A percentile compares a stretch with the other conserved stretches of the same genome.
These are phyloP conservation scores for Scomberomorus guttatus DNA, from an alignment of 2,797 vertebrate genomes.

Conservation along the genomic window DNA sequence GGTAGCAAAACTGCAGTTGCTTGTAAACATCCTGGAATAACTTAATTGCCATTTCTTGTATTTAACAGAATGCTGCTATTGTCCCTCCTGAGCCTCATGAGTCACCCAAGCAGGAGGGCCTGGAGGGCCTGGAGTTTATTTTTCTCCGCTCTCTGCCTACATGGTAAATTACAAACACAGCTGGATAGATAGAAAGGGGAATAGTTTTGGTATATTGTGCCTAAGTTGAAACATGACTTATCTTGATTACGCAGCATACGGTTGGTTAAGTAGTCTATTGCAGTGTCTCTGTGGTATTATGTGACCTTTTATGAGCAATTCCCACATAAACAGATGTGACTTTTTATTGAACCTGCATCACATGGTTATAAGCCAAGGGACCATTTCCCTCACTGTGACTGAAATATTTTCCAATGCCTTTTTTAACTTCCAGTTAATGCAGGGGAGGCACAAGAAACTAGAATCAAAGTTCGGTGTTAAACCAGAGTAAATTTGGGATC, in stretches of 20 bases:
- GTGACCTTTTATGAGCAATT: neutral
- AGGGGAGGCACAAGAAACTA: neutral
- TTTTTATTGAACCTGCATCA: neutral
- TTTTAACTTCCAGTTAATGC: neutral
- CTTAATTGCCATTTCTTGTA: constrained; percentile 45
- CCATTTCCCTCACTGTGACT: neutral
- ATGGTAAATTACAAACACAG: constrained; percentile 33
- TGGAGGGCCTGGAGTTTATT: constrained; percentile 21
- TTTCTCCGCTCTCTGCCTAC: constrained; percentile 21
- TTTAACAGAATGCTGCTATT: constrained; percentile 60
- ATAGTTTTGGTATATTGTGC: constrained; percentile 17
- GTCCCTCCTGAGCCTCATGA: constrained; percentile 54
- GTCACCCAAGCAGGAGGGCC: constrained; percentile 40
- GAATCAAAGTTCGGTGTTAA: neutral
- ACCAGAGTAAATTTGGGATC: neutral
- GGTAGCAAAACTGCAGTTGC: constrained; percentile 10
- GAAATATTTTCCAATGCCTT: neutral
- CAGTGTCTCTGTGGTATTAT: neutral
- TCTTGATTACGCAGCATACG: constrained; percentile 6
- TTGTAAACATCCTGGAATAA: constrained; percentile 46
- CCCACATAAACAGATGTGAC: neutral
- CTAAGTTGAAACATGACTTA: constrained; percentile 20
- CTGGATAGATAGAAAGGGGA: constrained; percentile 14
- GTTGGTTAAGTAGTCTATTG: constrained; percentile 3
- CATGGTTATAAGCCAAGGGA: too few species aligned